A percentile compares a stretch with the other conserved stretches of the same genome.
phyloP scores from a whole-genome alignment of 2,888 invertebrate genomes.

The Eristalinus aeneus region DNA sequence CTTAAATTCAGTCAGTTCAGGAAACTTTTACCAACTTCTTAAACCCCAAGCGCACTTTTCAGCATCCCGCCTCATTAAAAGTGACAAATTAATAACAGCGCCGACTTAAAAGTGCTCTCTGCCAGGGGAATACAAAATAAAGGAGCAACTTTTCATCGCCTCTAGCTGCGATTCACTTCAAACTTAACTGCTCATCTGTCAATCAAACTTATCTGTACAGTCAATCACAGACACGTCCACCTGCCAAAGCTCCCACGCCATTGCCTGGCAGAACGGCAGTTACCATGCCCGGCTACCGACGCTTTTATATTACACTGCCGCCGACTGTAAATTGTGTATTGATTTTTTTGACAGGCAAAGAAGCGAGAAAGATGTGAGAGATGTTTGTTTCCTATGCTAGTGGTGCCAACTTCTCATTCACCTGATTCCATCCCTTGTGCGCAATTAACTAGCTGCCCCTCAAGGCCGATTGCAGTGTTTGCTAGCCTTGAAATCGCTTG shows the following conservation, averaged over 20 bases:
- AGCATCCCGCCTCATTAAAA: neutral
- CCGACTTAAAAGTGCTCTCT: neutral
- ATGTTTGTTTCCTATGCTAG: too few relatives aligned
- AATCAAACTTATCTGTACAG: neutral
- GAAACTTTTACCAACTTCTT: neutral
- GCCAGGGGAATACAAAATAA: neutral
- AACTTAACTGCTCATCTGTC: neutral
- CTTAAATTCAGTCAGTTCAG: neutral
- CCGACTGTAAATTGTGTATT: too few relatives aligned
- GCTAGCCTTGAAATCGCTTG: neutral
- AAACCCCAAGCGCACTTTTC: neutral
- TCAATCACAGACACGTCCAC: neutral
- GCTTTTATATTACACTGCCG: neutral
- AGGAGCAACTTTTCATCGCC: neutral
- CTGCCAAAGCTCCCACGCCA: neutral
- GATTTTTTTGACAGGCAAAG: too few relatives aligned
- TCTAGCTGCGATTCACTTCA: constrained; percentile 1
- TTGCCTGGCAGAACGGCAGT: neutral
- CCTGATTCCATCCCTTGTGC: neutral
- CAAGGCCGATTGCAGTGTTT: neutral
- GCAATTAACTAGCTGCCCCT: neutral
- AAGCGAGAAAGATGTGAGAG: too few relatives aligned
- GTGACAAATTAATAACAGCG: neutral
- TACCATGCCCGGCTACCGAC: neutral
- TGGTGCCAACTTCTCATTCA: neutral